phyloP scores from a whole-genome alignment of 2,888 invertebrate species.

The Drosophila cracens region DNA sequence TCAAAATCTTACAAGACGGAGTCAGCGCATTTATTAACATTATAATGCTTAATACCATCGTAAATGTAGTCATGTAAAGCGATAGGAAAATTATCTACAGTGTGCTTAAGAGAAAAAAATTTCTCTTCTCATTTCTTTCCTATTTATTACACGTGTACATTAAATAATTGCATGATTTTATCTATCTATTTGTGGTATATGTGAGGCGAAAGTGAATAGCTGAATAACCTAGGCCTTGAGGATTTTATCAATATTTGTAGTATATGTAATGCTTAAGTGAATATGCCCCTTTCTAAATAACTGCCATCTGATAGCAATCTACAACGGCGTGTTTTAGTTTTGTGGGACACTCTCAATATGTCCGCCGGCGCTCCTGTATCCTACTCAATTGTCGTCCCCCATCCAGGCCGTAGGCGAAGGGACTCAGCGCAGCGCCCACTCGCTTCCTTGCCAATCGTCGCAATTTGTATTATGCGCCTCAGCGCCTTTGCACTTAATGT shows the following conservation, averaged over 20 bases:
- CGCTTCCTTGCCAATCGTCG: constrained; percentile 64
- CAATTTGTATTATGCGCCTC: constrained; percentile 81
- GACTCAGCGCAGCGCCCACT: neutral
- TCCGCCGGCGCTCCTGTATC: constrained; percentile 35
- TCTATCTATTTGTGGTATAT: too few relatives aligned
- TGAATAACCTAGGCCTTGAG: neutral
- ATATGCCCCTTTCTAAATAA: constrained; percentile 3
- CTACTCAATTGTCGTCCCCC: constrained; percentile 18
- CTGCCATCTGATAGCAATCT: constrained; percentile 7
- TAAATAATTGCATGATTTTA: neutral
- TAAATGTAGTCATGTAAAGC: neutral
- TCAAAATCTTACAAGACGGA: neutral
- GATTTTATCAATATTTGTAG: neutral
- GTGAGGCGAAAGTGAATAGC: too few relatives aligned
- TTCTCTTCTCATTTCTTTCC: too few relatives aligned
- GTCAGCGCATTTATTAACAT: neutral
- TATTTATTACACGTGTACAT: too few relatives aligned
- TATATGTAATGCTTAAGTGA: neutral
- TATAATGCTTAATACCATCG: neutral
- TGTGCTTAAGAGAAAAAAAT: neutral
- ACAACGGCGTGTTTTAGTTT: constrained; percentile 44
- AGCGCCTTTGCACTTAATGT: constrained; percentile 79
- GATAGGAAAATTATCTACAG: neutral
- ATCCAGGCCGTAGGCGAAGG: neutral
- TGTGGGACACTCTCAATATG: constrained; percentile 41